Percentiles rank a stretch among this genome's conserved stretches.
phyloP scores from a whole-genome alignment of 2,113 vertebrate species.

The Nematolebias whitei region DNA sequence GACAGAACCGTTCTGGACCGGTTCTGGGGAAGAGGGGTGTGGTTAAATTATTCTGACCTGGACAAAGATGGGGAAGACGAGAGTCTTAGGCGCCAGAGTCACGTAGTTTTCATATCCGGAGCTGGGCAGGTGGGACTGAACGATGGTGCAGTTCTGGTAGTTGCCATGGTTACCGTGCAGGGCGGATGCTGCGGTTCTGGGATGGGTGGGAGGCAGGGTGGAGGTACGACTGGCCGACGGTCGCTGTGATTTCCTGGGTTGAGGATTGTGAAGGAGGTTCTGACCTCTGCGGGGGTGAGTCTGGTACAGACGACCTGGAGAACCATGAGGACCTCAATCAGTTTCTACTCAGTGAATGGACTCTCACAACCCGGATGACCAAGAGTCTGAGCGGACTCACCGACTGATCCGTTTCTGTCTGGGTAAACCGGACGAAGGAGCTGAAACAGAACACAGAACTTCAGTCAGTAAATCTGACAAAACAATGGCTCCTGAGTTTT shows the following conservation, averaged over 20 bases:
- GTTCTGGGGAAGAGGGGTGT: background rate
- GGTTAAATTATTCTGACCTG: slow-evolving; percentile 80
- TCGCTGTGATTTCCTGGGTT: slow-evolving; percentile 62
- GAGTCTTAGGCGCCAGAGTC: slow-evolving; percentile 87
- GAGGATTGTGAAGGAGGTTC: slow-evolving; percentile 28
- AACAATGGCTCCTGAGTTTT: too few species aligned
- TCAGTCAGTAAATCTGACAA: too few species aligned
- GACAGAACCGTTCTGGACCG: background rate
- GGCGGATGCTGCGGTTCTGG: slow-evolving; percentile 65
- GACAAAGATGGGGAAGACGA: slow-evolving; percentile 93
- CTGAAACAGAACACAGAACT: slow-evolving; percentile 59
- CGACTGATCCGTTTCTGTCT: slow-evolving; percentile 75
- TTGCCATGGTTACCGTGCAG: slow-evolving; percentile 79
- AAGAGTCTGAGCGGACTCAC: slow-evolving; percentile 67
- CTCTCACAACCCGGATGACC: background rate
- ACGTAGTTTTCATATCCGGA: slow-evolving; percentile 84
- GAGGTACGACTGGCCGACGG: slow-evolving; percentile 31
- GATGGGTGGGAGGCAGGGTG: slow-evolving; percentile 54
- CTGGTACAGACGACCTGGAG: slow-evolving; percentile 72
- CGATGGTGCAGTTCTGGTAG: slow-evolving; percentile 90
- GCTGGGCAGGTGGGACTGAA: slow-evolving; percentile 84
- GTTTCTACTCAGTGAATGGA: background rate
- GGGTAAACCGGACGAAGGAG: slow-evolving; percentile 85
- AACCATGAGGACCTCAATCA: background rate
- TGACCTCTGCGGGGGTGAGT: slow-evolving; percentile 63